Conservation (phyloP, 2,888 invertebrate species). For the Pharmacophagus antenor region DNA sequence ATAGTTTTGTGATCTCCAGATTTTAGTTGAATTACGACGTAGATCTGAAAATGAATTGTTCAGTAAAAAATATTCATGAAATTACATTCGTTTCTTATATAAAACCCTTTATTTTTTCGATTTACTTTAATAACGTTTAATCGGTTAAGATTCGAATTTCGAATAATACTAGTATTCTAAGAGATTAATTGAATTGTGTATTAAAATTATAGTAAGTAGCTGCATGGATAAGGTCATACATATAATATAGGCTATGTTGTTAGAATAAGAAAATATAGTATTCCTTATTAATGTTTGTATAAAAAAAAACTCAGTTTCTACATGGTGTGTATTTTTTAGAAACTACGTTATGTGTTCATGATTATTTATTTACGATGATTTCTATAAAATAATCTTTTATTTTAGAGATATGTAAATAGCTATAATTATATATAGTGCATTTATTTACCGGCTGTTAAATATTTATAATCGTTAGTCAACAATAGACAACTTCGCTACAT, state of each 20-base stretch:
- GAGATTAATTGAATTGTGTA: constrained; percentile 30
- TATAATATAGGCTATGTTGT: constrained; percentile 43
- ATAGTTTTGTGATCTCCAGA: constrained; percentile 74
- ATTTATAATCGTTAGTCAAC: constrained; percentile 52
- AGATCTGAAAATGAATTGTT: constrained; percentile 19
- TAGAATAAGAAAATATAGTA: constrained; percentile 64
- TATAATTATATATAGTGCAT: constrained; percentile 72
- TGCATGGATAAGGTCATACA: constrained; percentile 20
- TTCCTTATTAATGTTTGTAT: constrained; percentile 52
- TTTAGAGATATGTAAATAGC: constrained; percentile 66
- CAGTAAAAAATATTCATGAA: background rate
- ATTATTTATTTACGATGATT: constrained; percentile 63
- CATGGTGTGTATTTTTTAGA: constrained; percentile 48
- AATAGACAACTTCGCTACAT: constrained; percentile 50
- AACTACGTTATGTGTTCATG: constrained; percentile 52
- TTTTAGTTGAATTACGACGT: constrained; percentile 48
- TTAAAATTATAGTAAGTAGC: constrained; percentile 18
- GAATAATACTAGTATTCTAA: constrained; percentile 23
- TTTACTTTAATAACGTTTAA: constrained; percentile 10
- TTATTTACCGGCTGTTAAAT: constrained; percentile 73
- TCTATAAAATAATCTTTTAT: constrained; percentile 46
- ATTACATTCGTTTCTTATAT: background rate
- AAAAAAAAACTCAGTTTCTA: constrained; percentile 42
- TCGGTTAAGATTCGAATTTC: constrained; percentile 4
- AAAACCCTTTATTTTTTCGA: background rate